phyloP scores from a whole-genome alignment of 2,888 invertebrate genomes.

The Orthosia cruda region DNA sequence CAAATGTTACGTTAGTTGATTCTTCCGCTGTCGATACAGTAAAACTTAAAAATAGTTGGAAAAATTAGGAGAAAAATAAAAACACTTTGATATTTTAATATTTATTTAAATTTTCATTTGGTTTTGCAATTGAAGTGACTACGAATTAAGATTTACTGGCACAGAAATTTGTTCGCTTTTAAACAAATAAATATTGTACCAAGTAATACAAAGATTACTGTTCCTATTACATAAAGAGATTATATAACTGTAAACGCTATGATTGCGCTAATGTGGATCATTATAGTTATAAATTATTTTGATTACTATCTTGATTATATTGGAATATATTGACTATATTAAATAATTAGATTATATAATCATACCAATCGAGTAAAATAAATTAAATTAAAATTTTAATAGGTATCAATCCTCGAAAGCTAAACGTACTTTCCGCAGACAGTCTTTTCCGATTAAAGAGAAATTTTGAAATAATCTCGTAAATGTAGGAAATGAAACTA shows the following conservation, averaged over 20 bases:
- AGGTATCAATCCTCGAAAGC: constrained; percentile 10
- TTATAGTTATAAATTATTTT: constrained; percentile 7
- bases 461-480: constrained; percentile 35
- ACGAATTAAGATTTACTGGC: neutral
- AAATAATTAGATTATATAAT: constrained; percentile 16
- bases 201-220: neutral
- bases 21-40: too few species aligned
- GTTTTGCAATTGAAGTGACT: neutral
- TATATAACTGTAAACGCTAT: constrained; percentile 19
- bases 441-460: constrained; percentile 43
- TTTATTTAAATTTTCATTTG: constrained; percentile 64
- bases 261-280: neutral
- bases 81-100: constrained; percentile 27
- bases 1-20: too few species aligned
- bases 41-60: neutral
- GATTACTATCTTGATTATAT: constrained; percentile 49
- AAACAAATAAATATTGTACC: neutral
- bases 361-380: constrained; percentile 41
- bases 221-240: constrained; percentile 45
- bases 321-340: constrained; percentile 41
- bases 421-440: constrained; percentile 42
- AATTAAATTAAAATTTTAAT: constrained; percentile 27
- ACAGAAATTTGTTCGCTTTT: neutral
- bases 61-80: constrained; percentile 28
- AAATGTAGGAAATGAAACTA: constrained; percentile 33